phyloP scores from a whole-genome alignment of 2,888 invertebrate species.

The Dexiosoma caninum region DNA sequence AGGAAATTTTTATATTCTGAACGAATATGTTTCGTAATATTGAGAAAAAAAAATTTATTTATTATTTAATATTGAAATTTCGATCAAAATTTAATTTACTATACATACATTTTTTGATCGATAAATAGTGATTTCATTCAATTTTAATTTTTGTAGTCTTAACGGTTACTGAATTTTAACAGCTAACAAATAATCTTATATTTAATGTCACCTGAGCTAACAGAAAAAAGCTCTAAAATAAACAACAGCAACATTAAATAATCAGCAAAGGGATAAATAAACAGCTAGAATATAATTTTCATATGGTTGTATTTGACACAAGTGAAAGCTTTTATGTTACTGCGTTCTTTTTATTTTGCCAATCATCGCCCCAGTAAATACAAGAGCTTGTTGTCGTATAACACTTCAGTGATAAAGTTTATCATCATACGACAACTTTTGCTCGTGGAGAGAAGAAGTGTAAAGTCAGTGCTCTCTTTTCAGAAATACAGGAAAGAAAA shows the following conservation, averaged over 20 bases:
- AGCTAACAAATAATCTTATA: background rate
- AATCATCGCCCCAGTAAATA: background rate
- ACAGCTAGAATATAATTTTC: slow-evolving; percentile 47
- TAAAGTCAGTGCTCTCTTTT: background rate
- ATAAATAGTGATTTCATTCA: no score
- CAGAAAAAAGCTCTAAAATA: slow-evolving; percentile 41
- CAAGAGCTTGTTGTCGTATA: slow-evolving; percentile 36
- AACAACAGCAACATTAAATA: background rate
- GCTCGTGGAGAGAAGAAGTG: background rate
- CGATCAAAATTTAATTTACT: no score
- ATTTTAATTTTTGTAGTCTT: no score
- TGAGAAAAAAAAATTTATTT: no score
- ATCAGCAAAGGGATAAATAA: slow-evolving; percentile 38
- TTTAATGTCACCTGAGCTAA: slow-evolving; percentile 35
- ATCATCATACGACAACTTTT: background rate
- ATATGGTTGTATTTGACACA: background rate
- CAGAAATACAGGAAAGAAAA: background rate
- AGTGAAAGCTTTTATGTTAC: slow-evolving; percentile 33
- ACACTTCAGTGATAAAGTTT: slow-evolving; percentile 41
- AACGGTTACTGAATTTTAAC: background rate
- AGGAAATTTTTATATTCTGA: no score
- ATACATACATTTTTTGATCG: no score
- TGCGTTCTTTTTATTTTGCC: background rate
- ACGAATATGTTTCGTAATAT: no score
- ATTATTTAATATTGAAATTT: no score